These are phyloP conservation scores for Oryzias javanicus DNA, from an alignment of 2,113 vertebrate genomes.

Conservation along the genomic window DNA sequence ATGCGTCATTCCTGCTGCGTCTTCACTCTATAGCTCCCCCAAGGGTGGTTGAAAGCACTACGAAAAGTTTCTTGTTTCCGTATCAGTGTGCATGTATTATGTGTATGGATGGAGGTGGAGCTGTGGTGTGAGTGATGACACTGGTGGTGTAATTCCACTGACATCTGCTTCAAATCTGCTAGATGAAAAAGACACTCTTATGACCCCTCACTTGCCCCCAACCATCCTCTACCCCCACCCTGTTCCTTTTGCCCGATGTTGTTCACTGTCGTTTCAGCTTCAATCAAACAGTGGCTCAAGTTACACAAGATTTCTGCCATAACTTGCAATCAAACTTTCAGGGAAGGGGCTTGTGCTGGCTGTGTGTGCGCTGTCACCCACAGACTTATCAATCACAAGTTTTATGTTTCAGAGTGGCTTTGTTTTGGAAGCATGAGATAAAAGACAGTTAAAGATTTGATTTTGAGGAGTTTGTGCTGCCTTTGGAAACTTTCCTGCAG, in stretches of 20 bases:
- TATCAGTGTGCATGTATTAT: constrained; percentile 14
- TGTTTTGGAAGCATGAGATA: too few relatives aligned
- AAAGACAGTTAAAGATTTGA: too few relatives aligned
- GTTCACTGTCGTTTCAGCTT: constrained; percentile 56
- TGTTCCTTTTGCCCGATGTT: constrained; percentile 35
- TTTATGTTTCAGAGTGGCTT: constrained; percentile 3
- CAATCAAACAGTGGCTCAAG: constrained; percentile 67
- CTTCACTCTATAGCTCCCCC: constrained; percentile 5
- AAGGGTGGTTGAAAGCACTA: constrained; percentile 11
- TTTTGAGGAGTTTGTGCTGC: constrained; percentile 25
- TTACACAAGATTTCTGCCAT: constrained; percentile 59
- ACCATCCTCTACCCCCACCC: constrained; percentile 50
- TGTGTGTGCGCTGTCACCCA: constrained; percentile 30
- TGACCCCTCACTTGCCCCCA: constrained; percentile 66
- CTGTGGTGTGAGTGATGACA: constrained; percentile 76
- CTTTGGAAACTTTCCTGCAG: constrained; percentile 59
- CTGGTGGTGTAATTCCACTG: constrained; percentile 67
- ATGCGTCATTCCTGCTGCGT: constrained; percentile 6
- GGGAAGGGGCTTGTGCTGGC: constrained; percentile 30
- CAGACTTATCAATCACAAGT: too few relatives aligned
- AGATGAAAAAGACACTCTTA: constrained; percentile 75
- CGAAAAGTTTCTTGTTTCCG: constrained; percentile 20
- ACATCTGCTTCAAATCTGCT: constrained; percentile 81
- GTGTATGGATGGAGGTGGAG: constrained; percentile 50
- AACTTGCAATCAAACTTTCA: constrained; percentile 62